These are phyloP conservation scores for Ectemnius continuus DNA, from an alignment of 2,888 invertebrate genomes.

Conservation along the genomic window DNA sequence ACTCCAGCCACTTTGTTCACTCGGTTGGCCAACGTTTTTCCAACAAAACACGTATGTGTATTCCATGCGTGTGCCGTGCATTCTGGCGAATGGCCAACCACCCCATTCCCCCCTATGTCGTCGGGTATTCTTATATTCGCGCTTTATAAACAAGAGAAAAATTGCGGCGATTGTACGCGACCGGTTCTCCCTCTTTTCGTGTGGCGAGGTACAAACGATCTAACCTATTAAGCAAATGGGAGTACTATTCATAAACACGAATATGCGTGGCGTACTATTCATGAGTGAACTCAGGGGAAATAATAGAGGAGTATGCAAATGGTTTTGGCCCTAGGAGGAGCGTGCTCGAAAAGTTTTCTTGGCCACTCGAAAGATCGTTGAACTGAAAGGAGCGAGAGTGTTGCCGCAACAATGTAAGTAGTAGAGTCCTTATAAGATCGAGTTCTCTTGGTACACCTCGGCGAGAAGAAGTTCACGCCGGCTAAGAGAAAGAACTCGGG, in stretches of 20 bases:
- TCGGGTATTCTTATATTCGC: conserved; percentile 48
- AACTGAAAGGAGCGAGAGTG: too few species aligned
- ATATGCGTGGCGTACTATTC: not conserved
- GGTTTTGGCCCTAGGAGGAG: too few species aligned
- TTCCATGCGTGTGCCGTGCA: conserved; percentile 11
- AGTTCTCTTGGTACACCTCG: not conserved
- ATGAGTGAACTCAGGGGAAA: too few species aligned
- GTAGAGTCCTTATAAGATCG: too few species aligned
- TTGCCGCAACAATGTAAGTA: too few species aligned
- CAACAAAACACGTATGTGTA: not conserved
- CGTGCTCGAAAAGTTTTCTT: too few species aligned
- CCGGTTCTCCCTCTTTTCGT: conserved; percentile 17
- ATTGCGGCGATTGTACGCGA: conserved; percentile 44
- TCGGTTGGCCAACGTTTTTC: conserved; percentile 29
- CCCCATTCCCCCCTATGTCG: conserved; percentile 23
- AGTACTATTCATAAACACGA: too few species aligned
- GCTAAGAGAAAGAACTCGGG: conserved; percentile 28
- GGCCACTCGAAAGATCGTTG: too few species aligned
- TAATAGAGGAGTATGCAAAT: too few species aligned
- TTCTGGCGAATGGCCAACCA: conserved; percentile 47
- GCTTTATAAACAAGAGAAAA: conserved; percentile 47
- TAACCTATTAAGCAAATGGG: too few species aligned
- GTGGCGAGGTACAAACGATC: too few species aligned
- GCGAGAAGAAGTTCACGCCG: conserved; percentile 12
- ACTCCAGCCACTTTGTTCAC: conserved; percentile 37